A percentile compares a stretch with the other conserved stretches of the same genome.
phyloP scores from a whole-genome alignment of 2,797 vertebrate genomes.

The Hypotaenidia okinawae region DNA sequence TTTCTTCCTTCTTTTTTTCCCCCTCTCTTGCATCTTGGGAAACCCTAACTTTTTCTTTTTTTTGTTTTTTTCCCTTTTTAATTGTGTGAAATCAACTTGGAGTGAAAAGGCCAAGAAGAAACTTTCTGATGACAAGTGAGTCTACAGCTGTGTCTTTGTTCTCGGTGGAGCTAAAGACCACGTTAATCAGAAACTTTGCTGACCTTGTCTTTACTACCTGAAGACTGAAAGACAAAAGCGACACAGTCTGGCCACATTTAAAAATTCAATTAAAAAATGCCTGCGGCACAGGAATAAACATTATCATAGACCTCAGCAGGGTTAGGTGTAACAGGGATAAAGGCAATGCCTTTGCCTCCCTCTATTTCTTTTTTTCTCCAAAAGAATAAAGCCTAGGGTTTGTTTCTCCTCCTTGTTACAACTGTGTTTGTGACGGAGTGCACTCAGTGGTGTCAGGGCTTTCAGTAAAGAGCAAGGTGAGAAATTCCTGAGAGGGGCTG shows the following conservation, averaged over 20 bases:
- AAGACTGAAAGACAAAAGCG: conserved; percentile 64
- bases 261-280: conserved; percentile 67
- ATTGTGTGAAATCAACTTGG: conserved; percentile 58
- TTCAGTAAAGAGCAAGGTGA: neutral
- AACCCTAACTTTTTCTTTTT: conserved; percentile 23
- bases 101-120: conserved; percentile 63
- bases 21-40: conserved; percentile 9
- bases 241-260: conserved; percentile 45
- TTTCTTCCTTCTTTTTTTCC: neutral
- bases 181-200: conserved; percentile 65
- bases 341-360: neutral
- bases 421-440: neutral
- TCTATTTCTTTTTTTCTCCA: neutral
- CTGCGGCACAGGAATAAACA: conserved; percentile 53
- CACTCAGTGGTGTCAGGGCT: neutral
- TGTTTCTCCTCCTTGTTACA: conserved; percentile 1
- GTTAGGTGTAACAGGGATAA: conserved; percentile 1
- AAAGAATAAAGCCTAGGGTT: conserved; percentile 3
- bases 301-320: conserved; percentile 1
- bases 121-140: conserved; percentile 40
- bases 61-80: conserved; percentile 7
- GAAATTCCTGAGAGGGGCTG: neutral
- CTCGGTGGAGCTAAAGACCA: conserved; percentile 42
- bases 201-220: conserved; percentile 67
- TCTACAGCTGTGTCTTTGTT: conserved; percentile 57